Conservation (phyloP, 2,888 invertebrate species). For the Thalpophila matura region DNA sequence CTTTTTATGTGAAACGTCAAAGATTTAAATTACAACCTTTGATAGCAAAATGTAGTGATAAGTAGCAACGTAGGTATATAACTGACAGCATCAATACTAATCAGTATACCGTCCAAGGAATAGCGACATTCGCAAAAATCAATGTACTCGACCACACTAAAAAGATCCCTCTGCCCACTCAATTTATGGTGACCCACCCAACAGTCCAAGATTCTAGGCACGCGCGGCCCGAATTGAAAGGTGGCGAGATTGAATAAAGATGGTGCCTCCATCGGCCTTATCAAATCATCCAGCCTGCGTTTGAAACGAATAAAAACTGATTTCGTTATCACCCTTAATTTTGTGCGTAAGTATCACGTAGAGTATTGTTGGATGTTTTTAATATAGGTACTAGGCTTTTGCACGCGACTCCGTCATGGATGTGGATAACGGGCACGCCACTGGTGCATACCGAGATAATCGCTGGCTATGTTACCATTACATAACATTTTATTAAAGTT, state of each 20-base stretch:
- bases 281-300: conserved; percentile 63
- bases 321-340: conserved; percentile 66
- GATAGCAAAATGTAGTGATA: no score
- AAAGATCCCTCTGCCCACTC: conserved; percentile 2
- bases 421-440: no score
- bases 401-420: no score
- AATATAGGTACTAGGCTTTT: background rate
- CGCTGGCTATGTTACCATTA: no score
- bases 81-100: no score
- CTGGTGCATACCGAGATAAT: no score
- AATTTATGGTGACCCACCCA: conserved; percentile 48
- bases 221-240: conserved; percentile 78
- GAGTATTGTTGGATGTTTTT: background rate
- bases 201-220: conserved; percentile 70
- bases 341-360: conserved; percentile 51
- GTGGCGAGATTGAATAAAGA: conserved; percentile 85
- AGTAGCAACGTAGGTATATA: no score
- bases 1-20: no score
- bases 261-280: conserved; percentile 67
- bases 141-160: background rate
- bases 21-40: no score
- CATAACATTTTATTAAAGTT: no score
- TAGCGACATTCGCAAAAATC: background rate
- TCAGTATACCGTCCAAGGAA: background rate
- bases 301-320: conserved; percentile 68